Evolutionary conservation across 2,888 invertebrate genomes (phyloP), one percentile per base, ranked within the genome.

Genomic region (Idaea straminata): DNA sequence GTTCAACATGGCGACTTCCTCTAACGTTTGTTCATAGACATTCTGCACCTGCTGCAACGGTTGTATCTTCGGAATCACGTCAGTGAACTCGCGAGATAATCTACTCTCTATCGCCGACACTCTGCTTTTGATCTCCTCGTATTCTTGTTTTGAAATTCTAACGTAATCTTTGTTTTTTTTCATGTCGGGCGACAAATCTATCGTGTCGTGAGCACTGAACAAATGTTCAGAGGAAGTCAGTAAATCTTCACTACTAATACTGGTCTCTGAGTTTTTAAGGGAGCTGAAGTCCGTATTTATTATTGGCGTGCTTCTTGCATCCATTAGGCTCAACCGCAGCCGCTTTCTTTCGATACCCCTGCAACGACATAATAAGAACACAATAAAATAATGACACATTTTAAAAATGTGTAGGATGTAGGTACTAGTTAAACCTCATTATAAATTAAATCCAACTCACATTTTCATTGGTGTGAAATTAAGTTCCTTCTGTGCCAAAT

Each of bases 61-160:
- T 74, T 94, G 94, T 62, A 86, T 87, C 66, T 86, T 83, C 13
- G 89, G 90, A 74, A 88, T 89, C 47, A 88, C 91, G 65, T 92
- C 92, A 65, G 85, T 94, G 70, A 96, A 95, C 83, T 96, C 96
- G 79, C 95, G 93, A 7, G 96, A 95, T 72, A 96, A 93, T 75
- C 95, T 91, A 61, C 94, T 94, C 83, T 96, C 96, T 66, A 96
- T 96, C 5, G 95, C 95, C 0, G 95, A 95, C 10, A 96, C 95
- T 79, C 96, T 91, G 79, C 94, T 95, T 83, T 96, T 96, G 61
- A 97, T 96, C 73, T 95, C 96, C 83, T 96, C 96, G 75, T 96
- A 96, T 84, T 96, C 96, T 66, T 93, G 94, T 86, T 96, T 96
- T 4, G 96, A 94, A 75, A 96, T 95, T 73, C 94, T 93, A 4